Evolutionary conservation across 2,113 vertebrate genomes (phyloP).

Genomic region (Centropus unirufus): DNA sequence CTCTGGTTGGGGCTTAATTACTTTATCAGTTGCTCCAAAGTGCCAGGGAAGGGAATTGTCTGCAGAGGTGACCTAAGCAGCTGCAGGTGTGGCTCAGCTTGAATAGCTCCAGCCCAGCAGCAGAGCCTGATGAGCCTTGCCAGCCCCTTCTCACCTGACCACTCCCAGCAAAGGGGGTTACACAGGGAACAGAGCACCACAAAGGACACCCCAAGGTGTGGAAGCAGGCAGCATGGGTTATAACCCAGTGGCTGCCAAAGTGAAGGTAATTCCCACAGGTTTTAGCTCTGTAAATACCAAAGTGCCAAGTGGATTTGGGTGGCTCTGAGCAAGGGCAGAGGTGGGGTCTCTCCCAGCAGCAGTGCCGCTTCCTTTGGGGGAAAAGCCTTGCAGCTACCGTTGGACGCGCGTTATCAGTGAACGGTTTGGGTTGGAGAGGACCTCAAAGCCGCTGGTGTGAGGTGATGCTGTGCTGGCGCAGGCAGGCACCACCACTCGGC

Average conservation of each 20-base stretch:
- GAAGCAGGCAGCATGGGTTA: not conserved
- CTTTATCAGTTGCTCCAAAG: not conserved
- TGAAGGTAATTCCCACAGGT: not conserved
- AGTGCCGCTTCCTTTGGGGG: not conserved
- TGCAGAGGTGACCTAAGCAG: not conserved
- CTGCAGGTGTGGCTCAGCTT: not conserved
- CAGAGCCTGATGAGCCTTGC: not conserved
- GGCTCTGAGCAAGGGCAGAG: not conserved
- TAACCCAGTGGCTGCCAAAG: not conserved
- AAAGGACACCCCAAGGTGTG: too few species aligned
- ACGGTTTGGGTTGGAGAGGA: too few species aligned
- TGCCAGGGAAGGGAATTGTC: not conserved
- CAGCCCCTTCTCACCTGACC: not conserved
- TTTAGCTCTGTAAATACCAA: not conserved
- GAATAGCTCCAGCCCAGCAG: not conserved
- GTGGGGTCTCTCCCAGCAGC: fast-evolving
- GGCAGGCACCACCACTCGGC: not conserved
- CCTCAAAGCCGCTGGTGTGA: too few species aligned
- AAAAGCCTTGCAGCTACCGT: too few species aligned
- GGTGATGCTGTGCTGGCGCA: not conserved
- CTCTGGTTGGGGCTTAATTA: not conserved
- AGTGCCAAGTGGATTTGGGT: not conserved
- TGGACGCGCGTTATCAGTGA: too few species aligned
- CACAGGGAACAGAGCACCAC: not conserved
- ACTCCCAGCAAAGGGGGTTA: not conserved